Evolutionary conservation across 2,113 vertebrate genomes (phyloP).

Genomic region (Mormyrus lacerda): DNA sequence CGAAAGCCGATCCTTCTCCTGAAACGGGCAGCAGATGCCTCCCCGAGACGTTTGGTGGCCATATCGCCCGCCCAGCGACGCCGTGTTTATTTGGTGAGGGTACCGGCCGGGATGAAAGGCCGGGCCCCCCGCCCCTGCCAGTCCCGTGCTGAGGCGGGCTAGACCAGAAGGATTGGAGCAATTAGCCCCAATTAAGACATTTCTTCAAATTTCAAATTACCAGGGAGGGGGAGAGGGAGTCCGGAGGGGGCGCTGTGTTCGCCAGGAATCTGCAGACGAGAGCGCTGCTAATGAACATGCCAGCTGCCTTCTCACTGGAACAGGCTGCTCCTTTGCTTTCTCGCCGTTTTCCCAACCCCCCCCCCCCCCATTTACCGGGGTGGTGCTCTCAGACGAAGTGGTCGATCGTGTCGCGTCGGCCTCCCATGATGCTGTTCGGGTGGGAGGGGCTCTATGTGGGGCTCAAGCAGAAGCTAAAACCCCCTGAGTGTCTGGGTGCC

Average conservation of each 20-base stretch:
- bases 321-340: not conserved
- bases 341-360: not conserved
- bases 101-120: conserved; percentile 53
- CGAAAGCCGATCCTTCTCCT: not conserved
- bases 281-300: not conserved
- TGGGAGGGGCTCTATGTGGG: not conserved
- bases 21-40: not conserved
- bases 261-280: conserved; percentile 26
- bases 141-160: not conserved
- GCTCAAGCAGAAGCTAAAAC: not conserved
- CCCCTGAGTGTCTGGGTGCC: not conserved
- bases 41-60: not conserved
- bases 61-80: not conserved
- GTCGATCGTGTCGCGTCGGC: not conserved
- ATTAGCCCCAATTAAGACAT: conserved; percentile 58
- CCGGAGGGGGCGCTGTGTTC: conserved; percentile 48
- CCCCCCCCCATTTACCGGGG: no score
- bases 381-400: not conserved
- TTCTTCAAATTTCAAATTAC: conserved; percentile 55
- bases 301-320: not conserved
- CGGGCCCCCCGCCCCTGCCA: not conserved
- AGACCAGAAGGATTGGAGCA: conserved; percentile 56
- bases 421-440: not conserved
- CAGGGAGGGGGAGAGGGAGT: conserved; percentile 38
- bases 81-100: not conserved